These are phyloP conservation scores for Neodontobutis hainanensis DNA, from an alignment of 2,113 vertebrate species.

Conservation along the genomic window DNA sequence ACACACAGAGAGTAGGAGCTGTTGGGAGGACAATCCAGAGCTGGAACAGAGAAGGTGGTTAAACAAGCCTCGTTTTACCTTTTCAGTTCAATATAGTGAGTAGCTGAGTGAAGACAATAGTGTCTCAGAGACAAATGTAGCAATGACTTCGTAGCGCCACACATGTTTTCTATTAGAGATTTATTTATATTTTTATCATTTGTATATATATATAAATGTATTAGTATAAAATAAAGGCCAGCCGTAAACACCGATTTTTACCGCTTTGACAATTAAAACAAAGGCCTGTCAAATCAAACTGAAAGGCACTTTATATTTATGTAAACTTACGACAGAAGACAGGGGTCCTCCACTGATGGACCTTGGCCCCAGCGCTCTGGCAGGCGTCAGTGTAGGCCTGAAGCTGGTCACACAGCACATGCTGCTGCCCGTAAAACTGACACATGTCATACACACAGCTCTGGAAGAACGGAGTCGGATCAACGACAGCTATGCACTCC, in stretches of 20 bases:
- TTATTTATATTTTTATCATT: too few species aligned
- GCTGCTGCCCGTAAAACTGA: slow-evolving; percentile 71
- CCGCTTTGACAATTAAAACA: too few species aligned
- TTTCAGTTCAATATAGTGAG: too few species aligned
- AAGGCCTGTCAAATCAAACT: too few species aligned
- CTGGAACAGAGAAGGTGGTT: slow-evolving; percentile 26
- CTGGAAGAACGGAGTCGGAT: slow-evolving; percentile 75
- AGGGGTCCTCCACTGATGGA: slow-evolving; percentile 80
- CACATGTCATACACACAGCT: slow-evolving; percentile 85
- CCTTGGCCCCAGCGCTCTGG: slow-evolving; percentile 73
- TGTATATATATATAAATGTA: too few species aligned
- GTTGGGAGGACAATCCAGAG: slow-evolving; percentile 77
- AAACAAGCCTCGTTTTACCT: neutral
- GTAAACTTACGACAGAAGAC: slow-evolving; percentile 81
- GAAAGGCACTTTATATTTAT: too few species aligned
- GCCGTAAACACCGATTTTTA: too few species aligned
- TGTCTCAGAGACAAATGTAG: too few species aligned
- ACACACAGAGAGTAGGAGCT: slow-evolving; percentile 82
- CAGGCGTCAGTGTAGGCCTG: slow-evolving; percentile 81
- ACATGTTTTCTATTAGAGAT: too few species aligned
- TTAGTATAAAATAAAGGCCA: too few species aligned
- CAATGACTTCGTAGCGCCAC: too few species aligned
- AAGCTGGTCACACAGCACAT: slow-evolving; percentile 80
- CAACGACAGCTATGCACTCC: slow-evolving; percentile 76
- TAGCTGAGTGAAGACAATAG: too few species aligned